Base-by-base conservation (phyloP, 1,140 invertebrate species). In the Nautilus pompilius region DNA sequence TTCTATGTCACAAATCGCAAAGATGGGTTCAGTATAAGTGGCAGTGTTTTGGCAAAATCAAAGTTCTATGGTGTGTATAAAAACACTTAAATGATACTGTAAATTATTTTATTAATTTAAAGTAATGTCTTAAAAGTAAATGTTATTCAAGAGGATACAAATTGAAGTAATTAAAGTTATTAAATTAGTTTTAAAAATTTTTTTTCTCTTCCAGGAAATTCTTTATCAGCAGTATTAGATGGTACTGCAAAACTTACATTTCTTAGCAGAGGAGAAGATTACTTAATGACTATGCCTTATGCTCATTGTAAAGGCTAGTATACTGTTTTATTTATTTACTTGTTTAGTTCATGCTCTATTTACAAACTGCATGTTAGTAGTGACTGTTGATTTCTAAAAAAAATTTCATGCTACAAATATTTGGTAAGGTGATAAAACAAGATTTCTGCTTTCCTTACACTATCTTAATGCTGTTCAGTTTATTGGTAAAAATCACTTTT, bases 1-100 rank as follows among this genome's bases (percentile, higher is more conserved):
- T 95, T 97, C 77, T 95, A 96, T 82, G 90, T 96, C 3, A 93
- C 92, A 1, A 98, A 98, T 80, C 87, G 94, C 58, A 90, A 94
- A 83, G 94, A 96, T 79, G 95, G 95, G 15, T 97, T 92, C 81
- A 90, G 91, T 62, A 92, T 98, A 68, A 90, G 90, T 76, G 91
- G 92, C 65, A 93, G 91, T 70, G 92, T 97, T 71, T 85, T 96
- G 65, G 93, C 95, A 22, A 93, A 93, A 80, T 96, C 94, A 32
- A 97, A 96, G 84, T 85, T 83, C 58, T 95, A 96, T 83, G 93
- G 93, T 90, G 82, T 79, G 78, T 46, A 24, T 22, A 46, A 24
- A n/a, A 6, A 59, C 36, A 29, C 8, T 5, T 24, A 45, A 59
- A 3, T 15, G 8, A 26, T 29, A 29, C 3, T 34, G 41, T 6